These are phyloP conservation scores for Aproaerema taeniolella DNA, from an alignment of 2,888 invertebrate species.

Conservation along the genomic window DNA sequence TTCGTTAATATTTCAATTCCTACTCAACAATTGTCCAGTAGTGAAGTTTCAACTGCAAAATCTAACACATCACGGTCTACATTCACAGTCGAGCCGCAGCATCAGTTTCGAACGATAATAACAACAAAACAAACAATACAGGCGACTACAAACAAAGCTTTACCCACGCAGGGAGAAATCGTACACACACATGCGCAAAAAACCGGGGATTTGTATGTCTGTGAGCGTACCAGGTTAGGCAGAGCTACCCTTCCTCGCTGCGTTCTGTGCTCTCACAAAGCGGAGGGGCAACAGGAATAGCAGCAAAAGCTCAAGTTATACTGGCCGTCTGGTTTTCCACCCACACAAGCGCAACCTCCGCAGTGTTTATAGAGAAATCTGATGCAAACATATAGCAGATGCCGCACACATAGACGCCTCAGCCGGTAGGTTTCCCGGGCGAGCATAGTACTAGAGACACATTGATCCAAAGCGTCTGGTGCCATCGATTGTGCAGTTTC, in stretches of 20 bases:
- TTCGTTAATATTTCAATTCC: no score
- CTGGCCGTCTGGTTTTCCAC: slow-evolving; percentile 24
- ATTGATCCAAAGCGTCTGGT: slow-evolving; percentile 77
- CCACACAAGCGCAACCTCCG: not conserved
- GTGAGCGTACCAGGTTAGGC: slow-evolving; percentile 21
- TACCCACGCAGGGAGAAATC: slow-evolving; percentile 6
- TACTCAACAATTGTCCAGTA: no score
- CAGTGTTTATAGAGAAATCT: no score
- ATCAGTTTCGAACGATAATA: slow-evolving; percentile 52
- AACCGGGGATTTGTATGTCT: slow-evolving; percentile 56
- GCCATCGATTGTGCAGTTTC: slow-evolving; percentile 77
- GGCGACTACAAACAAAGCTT: slow-evolving; percentile 45
- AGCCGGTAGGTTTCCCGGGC: slow-evolving; percentile 64
- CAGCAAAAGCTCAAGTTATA: slow-evolving; percentile 31
- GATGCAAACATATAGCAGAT: slow-evolving; percentile 9
- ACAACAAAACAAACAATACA: slow-evolving; percentile 67
- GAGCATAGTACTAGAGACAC: slow-evolving; percentile 77
- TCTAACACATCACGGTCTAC: no score
- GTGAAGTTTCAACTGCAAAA: no score
- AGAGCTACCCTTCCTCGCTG: slow-evolving; percentile 41
- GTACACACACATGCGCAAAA: slow-evolving; percentile 38
- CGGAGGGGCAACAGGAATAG: slow-evolving; percentile 25
- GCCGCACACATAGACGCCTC: slow-evolving; percentile 39
- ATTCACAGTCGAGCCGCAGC: no score
- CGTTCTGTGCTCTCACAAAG: slow-evolving; percentile 17